These are phyloP conservation scores for Rhincodon typus DNA, from an alignment of 2,797 vertebrate genomes.

Conservation along the genomic window DNA sequence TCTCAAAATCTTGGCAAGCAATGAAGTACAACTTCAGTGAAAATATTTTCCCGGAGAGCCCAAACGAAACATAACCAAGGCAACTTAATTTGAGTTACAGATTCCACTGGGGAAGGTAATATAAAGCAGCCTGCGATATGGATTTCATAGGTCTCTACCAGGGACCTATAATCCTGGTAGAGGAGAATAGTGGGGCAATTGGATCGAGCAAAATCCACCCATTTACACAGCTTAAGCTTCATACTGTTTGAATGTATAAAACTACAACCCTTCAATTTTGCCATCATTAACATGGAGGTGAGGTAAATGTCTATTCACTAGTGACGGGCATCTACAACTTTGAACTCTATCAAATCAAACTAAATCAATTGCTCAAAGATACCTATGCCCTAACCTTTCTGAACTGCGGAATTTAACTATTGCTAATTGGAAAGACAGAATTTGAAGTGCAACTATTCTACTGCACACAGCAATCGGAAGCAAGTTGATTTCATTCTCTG, in stretches of 20 bases:
- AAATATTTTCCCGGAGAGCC: not conserved
- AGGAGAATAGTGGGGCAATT: not conserved
- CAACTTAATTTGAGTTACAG: not conserved
- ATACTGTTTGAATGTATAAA: not conserved
- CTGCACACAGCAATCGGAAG: not conserved
- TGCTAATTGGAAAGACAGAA: not conserved
- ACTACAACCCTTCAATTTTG: not conserved
- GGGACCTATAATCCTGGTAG: too few relatives aligned
- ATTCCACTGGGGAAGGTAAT: not conserved
- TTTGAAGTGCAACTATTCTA: not conserved
- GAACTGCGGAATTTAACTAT: not conserved
- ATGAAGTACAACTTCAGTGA: not conserved
- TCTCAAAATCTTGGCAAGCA: not conserved
- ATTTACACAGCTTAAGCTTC: not conserved
- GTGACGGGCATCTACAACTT: too few relatives aligned
- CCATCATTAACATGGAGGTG: too few relatives aligned
- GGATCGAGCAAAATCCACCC: not conserved
- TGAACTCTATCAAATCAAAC: not conserved
- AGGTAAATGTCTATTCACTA: not conserved
- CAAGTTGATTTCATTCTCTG: not conserved
- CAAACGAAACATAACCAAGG: not conserved
- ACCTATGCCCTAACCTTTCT: not conserved
- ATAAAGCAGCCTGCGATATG: not conserved
- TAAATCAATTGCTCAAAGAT: not conserved
- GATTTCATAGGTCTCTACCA: not conserved